These are phyloP conservation scores for Caenorhabditis brenneri DNA, from an alignment of 1,140 invertebrate genomes.

Conservation along the genomic window DNA sequence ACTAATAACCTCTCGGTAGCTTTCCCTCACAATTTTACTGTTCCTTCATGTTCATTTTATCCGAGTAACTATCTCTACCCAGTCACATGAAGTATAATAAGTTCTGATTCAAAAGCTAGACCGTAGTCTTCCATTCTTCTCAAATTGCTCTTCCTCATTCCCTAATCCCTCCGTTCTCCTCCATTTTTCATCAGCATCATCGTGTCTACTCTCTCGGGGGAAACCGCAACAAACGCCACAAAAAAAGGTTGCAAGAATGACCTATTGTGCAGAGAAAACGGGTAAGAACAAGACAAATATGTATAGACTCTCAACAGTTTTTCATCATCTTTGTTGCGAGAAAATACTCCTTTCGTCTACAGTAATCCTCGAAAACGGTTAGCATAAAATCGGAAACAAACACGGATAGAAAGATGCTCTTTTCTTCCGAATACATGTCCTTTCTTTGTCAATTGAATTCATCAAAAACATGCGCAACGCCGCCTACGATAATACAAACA, in stretches of 20 bases:
- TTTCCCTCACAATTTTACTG: no score
- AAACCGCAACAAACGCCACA: not conserved
- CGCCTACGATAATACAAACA: slow-evolving; percentile 8
- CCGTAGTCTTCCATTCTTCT: not conserved
- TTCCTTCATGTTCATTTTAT: no score
- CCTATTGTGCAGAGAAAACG: slow-evolving; percentile 4
- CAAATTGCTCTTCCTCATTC: not conserved
- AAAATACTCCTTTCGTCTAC: not conserved
- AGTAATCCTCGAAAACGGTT: slow-evolving; percentile 4
- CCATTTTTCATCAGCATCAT: not conserved
- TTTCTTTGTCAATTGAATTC: not conserved
- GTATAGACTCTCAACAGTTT: not conserved
- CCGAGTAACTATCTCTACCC: no score
- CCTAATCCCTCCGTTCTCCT: not conserved
- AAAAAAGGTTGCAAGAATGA: slow-evolving; percentile 33
- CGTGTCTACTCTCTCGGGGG: not conserved
- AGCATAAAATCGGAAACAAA: not conserved
- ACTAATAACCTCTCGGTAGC: no score
- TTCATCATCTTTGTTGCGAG: slow-evolving; percentile 31
- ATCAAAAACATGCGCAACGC: slow-evolving; percentile 8
- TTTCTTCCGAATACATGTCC: slow-evolving; percentile 1
- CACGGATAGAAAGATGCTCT: slow-evolving; percentile 9
- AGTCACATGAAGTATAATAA: no score
- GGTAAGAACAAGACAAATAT: slow-evolving; percentile 22
- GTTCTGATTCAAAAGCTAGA: no score